Evolutionary conservation across 2,113 vertebrate species (phyloP).

Genomic region (Pleuronectes platessa): DNA sequence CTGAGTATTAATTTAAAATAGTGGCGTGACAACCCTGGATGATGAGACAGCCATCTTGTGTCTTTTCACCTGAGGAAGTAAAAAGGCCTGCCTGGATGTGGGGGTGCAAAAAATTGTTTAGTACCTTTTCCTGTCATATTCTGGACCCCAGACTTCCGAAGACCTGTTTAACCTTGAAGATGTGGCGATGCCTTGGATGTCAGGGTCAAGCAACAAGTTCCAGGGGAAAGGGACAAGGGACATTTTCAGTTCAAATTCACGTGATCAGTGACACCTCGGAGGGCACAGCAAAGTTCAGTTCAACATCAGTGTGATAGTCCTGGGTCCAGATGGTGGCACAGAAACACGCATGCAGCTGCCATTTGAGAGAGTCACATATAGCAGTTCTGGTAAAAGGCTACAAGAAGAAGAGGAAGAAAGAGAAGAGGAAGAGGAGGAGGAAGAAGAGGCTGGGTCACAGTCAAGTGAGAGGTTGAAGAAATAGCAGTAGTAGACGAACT

Average conservation of each 20-base stretch:
- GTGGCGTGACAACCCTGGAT: background rate
- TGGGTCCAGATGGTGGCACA: slow-evolving; percentile 41
- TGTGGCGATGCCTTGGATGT: background rate
- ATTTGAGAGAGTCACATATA: slow-evolving; percentile 39
- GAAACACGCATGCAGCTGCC: slow-evolving; percentile 54
- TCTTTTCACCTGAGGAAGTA: slow-evolving; percentile 24
- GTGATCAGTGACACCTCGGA: slow-evolving; percentile 25
- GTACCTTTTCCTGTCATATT: background rate
- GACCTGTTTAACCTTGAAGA: slow-evolving; percentile 6
- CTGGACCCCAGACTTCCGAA: slow-evolving; percentile 3
- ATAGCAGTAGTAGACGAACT: slow-evolving; percentile 33
- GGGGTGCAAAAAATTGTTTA: background rate
- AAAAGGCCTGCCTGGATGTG: background rate
- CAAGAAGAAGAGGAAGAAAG: slow-evolving; percentile 38
- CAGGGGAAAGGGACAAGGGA: background rate
- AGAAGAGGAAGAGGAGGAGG: slow-evolving; percentile 41
- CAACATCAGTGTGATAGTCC: slow-evolving; percentile 15
- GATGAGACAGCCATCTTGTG: slow-evolving; percentile 48
- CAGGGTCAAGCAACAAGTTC: slow-evolving; percentile 9
- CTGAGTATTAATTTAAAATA: background rate
- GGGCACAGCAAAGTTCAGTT: slow-evolving; percentile 35
- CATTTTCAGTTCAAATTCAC: slow-evolving; percentile 8
- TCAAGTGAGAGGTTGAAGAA: slow-evolving; percentile 44
- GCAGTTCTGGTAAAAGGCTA: slow-evolving; percentile 44
- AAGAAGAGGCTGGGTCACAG: slow-evolving; percentile 54